Evolutionary conservation across 2,888 invertebrate species (phyloP).

Genomic region (Ornithoptera priamus): DNA sequence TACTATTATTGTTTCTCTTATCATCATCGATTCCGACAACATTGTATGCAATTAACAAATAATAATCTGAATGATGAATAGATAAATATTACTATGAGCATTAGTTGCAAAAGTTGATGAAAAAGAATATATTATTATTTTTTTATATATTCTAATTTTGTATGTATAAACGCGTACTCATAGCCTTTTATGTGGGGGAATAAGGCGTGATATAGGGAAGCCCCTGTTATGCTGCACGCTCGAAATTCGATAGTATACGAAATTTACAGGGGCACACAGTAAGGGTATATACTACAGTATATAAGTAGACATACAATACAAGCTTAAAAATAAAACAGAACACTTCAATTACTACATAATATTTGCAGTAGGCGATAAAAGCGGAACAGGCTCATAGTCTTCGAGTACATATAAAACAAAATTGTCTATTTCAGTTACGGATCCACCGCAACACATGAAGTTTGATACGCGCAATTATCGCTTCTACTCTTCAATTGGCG

Average conservation of each 20-base stretch:
- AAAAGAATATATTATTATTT: too few relatives aligned
- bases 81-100: too few relatives aligned
- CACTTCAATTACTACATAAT: background rate
- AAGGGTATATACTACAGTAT: slow-evolving; percentile 6
- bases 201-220: slow-evolving; percentile 17
- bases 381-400: background rate
- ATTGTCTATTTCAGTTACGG: slow-evolving; percentile 1
- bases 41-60: slow-evolving; percentile 13
- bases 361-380: background rate
- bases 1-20: slow-evolving; percentile 4
- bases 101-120: too few relatives aligned
- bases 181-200: background rate
- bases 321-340: background rate
- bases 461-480: slow-evolving; percentile 5
- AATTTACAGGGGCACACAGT: slow-evolving; percentile 2
- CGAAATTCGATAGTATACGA: slow-evolving; percentile 15
- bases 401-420: background rate
- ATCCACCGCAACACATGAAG: slow-evolving; percentile 1
- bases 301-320: slow-evolving; percentile 3
- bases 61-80: background rate
- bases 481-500: slow-evolving; percentile 19
- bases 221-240: slow-evolving; percentile 16
- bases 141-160: background rate
- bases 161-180: slow-evolving; percentile 7
- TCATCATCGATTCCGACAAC: slow-evolving; percentile 10